A percentile compares a stretch with the other conserved stretches of the same genome.
Evolutionary conservation across 2,888 invertebrate genomes (phyloP).

Genomic region (Orchesella flavescens): DNA sequence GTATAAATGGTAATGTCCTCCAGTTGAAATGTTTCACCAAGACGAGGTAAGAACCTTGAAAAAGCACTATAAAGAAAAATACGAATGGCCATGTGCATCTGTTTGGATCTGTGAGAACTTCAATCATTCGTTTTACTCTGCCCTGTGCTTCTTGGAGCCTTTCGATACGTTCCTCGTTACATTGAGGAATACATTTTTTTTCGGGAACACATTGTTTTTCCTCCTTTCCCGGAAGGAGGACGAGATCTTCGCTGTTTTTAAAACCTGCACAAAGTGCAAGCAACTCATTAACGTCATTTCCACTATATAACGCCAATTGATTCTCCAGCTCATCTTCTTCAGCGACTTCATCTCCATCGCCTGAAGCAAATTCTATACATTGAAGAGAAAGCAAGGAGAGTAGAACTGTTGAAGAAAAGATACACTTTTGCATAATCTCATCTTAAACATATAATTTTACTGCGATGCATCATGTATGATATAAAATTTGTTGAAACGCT

Average conservation of each 20-base stretch:
- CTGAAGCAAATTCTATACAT: too few relatives aligned
- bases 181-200: constrained; percentile 9
- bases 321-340: neutral
- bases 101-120: neutral
- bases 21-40: constrained; percentile 41
- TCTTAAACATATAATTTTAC: too few relatives aligned
- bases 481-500: too few relatives aligned
- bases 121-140: neutral
- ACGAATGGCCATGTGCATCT: neutral
- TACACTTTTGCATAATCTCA: too few relatives aligned
- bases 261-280: constrained; percentile 4
- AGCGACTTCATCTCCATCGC: neutral
- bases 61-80: constrained; percentile 7
- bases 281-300: constrained; percentile 8
- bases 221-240: neutral
- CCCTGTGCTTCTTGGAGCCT: constrained; percentile 15
- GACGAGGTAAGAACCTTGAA: constrained; percentile 35
- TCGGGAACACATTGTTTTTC: neutral
- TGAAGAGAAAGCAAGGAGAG: too few relatives aligned
- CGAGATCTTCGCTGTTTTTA: too few relatives aligned
- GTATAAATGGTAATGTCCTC: constrained; percentile 43
- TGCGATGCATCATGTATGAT: too few relatives aligned
- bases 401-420: too few relatives aligned
- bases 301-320: constrained; percentile 10
- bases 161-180: neutral